Evolutionary conservation across 1,140 invertebrate species (phyloP).

Genomic region (Drosophila seguyi): DNA sequence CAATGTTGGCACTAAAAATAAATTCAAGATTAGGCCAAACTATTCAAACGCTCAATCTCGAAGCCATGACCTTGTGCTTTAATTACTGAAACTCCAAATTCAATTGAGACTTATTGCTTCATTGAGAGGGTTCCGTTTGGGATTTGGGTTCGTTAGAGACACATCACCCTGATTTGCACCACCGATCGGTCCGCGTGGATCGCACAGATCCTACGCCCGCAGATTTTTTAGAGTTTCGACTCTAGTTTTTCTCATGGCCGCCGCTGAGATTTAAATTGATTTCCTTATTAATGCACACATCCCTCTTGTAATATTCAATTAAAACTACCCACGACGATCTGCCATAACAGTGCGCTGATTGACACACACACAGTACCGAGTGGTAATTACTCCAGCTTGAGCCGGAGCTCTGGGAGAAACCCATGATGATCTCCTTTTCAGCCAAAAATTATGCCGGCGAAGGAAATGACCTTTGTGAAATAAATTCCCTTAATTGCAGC

Average conservation of each 20-base stretch:
- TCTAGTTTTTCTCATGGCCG: constrained; percentile 72
- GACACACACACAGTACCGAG: constrained; percentile 53
- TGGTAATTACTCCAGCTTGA: constrained; percentile 70
- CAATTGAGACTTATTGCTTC: constrained; percentile 76
- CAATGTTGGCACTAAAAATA: constrained; percentile 11
- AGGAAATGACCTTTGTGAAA: constrained; percentile 55
- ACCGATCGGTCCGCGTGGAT: constrained; percentile 36
- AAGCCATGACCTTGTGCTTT: constrained; percentile 53
- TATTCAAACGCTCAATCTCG: neutral
- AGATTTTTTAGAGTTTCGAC: constrained; percentile 68
- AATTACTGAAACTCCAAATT: constrained; percentile 45
- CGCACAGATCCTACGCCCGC: constrained; percentile 77
- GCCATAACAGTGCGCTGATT: constrained; percentile 55
- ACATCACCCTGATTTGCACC: constrained; percentile 52
- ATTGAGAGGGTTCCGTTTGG: constrained; percentile 46
- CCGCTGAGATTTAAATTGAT: constrained; percentile 82
- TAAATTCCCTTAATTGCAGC: constrained; percentile 69
- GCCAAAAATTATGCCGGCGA: constrained; percentile 61
- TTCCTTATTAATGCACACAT: constrained; percentile 84
- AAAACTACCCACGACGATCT: constrained; percentile 68
- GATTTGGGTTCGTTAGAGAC: constrained; percentile 35
- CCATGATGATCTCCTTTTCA: constrained; percentile 43
- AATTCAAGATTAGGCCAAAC: constrained; percentile 15
- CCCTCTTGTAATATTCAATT: constrained; percentile 84
- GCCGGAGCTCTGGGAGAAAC: constrained; percentile 31